Percentiles rank a stretch among this genome's conserved stretches.
phyloP scores from a whole-genome alignment of 2,888 invertebrate genomes.

The Rhamphomyia laevipes region DNA sequence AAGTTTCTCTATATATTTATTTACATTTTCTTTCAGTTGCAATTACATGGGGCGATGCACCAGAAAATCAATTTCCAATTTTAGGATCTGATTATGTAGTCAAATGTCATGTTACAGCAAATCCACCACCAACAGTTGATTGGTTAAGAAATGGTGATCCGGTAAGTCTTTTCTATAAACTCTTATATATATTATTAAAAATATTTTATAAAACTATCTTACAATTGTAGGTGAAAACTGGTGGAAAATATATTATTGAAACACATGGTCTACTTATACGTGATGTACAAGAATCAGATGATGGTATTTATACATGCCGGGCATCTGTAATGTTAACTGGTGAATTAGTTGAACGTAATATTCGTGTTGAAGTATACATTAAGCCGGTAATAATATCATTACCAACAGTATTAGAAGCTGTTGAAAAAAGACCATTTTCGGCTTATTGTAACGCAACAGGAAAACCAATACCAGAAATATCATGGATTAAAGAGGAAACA shows the following conservation, averaged over 20 bases:
- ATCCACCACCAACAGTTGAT: slow-evolving; percentile 72
- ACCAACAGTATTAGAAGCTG: slow-evolving; percentile 50
- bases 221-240: slow-evolving; percentile 45
- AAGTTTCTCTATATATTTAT: not conserved
- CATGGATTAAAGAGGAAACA: slow-evolving; percentile 67
- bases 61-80: slow-evolving; percentile 69
- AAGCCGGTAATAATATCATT: slow-evolving; percentile 59
- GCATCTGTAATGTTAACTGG: slow-evolving; percentile 77
- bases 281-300: slow-evolving; percentile 67
- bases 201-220: not conserved
- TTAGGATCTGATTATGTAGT: slow-evolving; percentile 64
- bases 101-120: slow-evolving; percentile 73
- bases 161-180: slow-evolving; percentile 34
- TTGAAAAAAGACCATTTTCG: slow-evolving; percentile 68
- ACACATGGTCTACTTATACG: slow-evolving; percentile 65
- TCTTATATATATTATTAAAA: not conserved
- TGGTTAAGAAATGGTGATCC: slow-evolving; percentile 70
- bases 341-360: slow-evolving; percentile 61
- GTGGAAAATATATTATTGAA: slow-evolving; percentile 61
- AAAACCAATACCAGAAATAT: slow-evolving; percentile 71
- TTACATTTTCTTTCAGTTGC: slow-evolving; percentile 45
- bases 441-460: slow-evolving; percentile 69
- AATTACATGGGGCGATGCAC: slow-evolving; percentile 78
- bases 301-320: slow-evolving; percentile 75
- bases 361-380: slow-evolving; percentile 69